A percentile compares a stretch with the other conserved stretches of the same genome.
Evolutionary conservation across 1,140 invertebrate genomes (phyloP).

Genomic region (Drosophila grimshawi): DNA sequence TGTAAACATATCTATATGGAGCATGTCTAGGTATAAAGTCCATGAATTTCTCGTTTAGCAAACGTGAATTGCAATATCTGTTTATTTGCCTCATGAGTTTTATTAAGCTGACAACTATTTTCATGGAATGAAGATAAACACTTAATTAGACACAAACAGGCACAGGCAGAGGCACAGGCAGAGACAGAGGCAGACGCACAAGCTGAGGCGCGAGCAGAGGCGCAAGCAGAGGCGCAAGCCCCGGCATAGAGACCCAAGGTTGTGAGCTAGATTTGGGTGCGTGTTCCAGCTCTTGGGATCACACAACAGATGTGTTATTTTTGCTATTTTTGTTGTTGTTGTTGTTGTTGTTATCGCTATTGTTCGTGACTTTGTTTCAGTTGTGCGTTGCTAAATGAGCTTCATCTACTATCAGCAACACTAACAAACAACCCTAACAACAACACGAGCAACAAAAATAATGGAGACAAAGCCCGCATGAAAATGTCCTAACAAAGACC

Average conservation of each 20-base stretch:
- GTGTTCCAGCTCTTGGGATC: constrained; percentile 1
- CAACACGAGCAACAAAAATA: neutral
- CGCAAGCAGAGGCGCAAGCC: too few relatives aligned
- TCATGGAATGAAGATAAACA: constrained; percentile 71
- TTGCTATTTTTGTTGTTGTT: constrained; percentile 5
- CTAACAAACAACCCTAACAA: neutral
- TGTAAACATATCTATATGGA: neutral
- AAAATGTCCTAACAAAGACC: constrained; percentile 18
- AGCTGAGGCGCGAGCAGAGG: too few relatives aligned
- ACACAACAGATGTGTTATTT: constrained; percentile 32
- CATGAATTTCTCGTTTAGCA: neutral
- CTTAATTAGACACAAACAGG: constrained; percentile 59
- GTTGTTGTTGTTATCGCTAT: constrained; percentile 37
- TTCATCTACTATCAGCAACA: constrained; percentile 29
- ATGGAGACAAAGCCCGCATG: constrained; percentile 27
- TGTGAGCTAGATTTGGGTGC: neutral
- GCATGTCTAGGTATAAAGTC: neutral
- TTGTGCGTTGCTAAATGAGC: constrained; percentile 40
- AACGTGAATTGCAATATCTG: constrained; percentile 17
- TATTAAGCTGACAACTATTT: constrained; percentile 61
- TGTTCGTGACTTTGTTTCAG: constrained; percentile 23
- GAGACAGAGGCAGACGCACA: too few relatives aligned
- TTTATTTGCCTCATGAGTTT: constrained; percentile 36
- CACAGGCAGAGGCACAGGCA: constrained; percentile 10
- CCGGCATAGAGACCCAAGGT: neutral